phyloP scores from a whole-genome alignment of 2,888 invertebrate species.

The Germaria angustata region DNA sequence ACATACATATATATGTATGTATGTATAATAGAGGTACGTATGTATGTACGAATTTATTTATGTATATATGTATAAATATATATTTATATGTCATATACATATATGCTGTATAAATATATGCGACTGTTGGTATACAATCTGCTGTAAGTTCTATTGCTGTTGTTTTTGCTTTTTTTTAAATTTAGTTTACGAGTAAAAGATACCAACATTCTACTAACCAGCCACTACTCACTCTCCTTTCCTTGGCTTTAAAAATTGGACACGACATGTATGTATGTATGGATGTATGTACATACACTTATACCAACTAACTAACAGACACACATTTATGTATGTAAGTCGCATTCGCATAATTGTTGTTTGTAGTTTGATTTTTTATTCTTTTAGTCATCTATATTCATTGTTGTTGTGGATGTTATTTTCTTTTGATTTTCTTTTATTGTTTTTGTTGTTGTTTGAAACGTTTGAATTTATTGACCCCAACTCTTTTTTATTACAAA shows the following conservation, averaged over 20 bases:
- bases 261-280: not conserved
- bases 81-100: not conserved
- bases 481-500: conserved; percentile 34
- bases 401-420: conserved; percentile 14
- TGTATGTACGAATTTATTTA: not conserved
- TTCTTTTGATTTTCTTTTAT: conserved; percentile 15
- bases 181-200: conserved; percentile 28
- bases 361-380: conserved; percentile 34
- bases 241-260: conserved; percentile 20
- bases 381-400: conserved; percentile 45
- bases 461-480: conserved; percentile 59
- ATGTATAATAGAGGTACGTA: not conserved
- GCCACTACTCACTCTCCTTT: conserved; percentile 24
- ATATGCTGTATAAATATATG: not conserved
- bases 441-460: conserved; percentile 23
- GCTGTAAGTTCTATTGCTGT: conserved; percentile 37
- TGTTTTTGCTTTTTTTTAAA: conserved; percentile 14
- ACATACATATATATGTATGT: not conserved
- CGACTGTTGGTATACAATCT: not conserved
- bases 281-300: not conserved
- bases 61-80: not conserved
- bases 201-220: conserved; percentile 26
- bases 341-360: conserved; percentile 60
- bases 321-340: conserved; percentile 24
- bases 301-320: conserved; percentile 10